Evolutionary conservation across 2,888 invertebrate species (phyloP).

Genomic region (Lasius fuliginosus): DNA sequence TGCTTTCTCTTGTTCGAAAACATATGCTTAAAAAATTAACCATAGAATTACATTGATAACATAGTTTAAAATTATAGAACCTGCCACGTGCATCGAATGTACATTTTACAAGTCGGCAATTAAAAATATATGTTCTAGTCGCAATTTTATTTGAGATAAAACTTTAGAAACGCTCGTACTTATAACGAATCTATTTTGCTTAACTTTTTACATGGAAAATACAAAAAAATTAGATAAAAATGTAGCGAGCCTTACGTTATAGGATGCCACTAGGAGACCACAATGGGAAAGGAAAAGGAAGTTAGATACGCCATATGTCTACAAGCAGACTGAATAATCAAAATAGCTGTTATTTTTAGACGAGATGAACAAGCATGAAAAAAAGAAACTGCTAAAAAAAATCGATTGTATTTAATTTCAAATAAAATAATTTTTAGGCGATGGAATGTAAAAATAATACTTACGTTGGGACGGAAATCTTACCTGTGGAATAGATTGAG

Average conservation of each 20-base stretch:
- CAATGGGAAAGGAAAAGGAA: conserved; percentile 83
- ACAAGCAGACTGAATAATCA: neutral
- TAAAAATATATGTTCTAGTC: neutral
- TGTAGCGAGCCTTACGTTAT: conserved; percentile 89
- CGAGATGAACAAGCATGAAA: neutral
- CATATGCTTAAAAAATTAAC: neutral
- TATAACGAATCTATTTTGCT: neutral
- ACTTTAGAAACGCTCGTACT: neutral
- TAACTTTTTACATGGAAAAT: conserved; percentile 71
- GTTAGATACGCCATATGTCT: neutral
- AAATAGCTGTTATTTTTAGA: neutral
- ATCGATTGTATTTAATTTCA: neutral
- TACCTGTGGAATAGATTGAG: too few relatives aligned
- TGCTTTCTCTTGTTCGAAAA: neutral
- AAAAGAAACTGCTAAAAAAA: neutral
- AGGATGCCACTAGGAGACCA: conserved; percentile 92
- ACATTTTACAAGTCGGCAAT: neutral
- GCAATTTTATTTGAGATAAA: neutral
- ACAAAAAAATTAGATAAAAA: conserved; percentile 72
- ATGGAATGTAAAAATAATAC: neutral
- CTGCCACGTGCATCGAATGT: conserved; percentile 14
- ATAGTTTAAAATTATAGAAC: neutral
- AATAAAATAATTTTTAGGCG: neutral
- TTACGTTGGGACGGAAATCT: neutral
- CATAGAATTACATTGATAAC: neutral